These are phyloP conservation scores for Amphiura filiformis DNA, from an alignment of 35 echinoderm and acorn worm genomes.

Conservation along the genomic window DNA sequence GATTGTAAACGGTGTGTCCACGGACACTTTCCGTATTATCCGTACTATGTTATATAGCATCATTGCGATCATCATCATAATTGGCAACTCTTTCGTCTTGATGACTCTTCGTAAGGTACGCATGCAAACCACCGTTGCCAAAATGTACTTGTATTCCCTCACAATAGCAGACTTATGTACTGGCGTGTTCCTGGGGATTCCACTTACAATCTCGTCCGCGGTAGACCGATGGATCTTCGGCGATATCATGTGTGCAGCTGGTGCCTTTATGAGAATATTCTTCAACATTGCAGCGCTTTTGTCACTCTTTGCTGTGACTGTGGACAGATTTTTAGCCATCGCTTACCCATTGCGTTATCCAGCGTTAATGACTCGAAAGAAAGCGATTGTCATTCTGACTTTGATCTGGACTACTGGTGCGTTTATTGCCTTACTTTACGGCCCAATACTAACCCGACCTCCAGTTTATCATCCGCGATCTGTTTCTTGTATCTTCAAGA, in stretches of 20 bases:
- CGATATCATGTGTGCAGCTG: neutral
- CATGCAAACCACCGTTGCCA: neutral
- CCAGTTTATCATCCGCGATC: neutral
- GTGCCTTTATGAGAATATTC: neutral
- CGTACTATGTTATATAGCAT: neutral
- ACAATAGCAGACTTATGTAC: conserved; percentile 9
- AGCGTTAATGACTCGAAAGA: conserved; percentile 9
- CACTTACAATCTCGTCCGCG: neutral
- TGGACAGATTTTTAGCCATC: conserved; percentile 22
- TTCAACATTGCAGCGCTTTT: neutral
- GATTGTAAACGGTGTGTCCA: neutral
- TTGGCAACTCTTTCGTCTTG: neutral
- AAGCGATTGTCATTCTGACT: neutral
- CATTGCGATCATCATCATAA: neutral
- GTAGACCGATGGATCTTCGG: neutral
- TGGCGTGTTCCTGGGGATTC: neutral
- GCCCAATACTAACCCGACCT: neutral
- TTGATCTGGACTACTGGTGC: neutral
- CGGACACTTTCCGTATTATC: neutral
- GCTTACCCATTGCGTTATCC: conserved; percentile 25
- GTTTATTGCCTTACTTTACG: neutral
- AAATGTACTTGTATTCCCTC: conserved; percentile 5
- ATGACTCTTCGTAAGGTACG: neutral
- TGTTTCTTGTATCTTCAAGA: neutral
- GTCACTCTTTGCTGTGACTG: neutral